Evolutionary conservation across 2,113 vertebrate species (phyloP), one percentile per base, ranked within the genome.

Genomic region (Fregetta grallaria): DNA sequence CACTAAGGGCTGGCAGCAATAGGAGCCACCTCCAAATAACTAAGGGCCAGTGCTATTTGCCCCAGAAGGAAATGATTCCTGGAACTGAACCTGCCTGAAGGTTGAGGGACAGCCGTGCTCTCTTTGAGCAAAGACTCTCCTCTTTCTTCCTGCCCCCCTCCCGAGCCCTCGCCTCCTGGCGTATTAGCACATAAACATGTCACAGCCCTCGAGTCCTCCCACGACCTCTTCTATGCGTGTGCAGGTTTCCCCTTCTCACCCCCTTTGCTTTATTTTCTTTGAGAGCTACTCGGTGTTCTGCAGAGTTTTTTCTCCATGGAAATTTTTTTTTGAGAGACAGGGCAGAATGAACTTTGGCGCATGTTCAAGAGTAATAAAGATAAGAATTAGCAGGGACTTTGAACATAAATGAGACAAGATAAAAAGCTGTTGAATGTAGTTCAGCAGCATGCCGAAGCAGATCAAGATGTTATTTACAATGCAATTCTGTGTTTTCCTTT

Each of bases 311-410:
- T 56, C 52, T 84, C 6, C 2, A 9, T 7, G 8, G 73, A 58
- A 3, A 3, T 30, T 42, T 55, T 34, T n/a, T 88, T 71, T 36
- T 67, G 50, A 65, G 17, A 84, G 44, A 58, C 3, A 2, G 87
- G 84, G 74, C 92, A 93, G 77, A 56, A 19, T 10, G 42, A 95
- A 91, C 92, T 82, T 52, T 53, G 92, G 96, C 22, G 0, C 6
- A 0, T 14, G 53, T 61, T 95, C 93, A 93, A 73, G 44, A 68
- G 21, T n/a, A 67, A 87, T 82, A 84, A 81, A 91, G 96, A 95
- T 89, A 96, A 96, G 89, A 87, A 63, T 56, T 49, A 85, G 73
- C 80, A 91, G 91, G 11, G 45, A 55, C 66, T 95, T 80, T 71
- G 80, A 88, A 66, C 58, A 16, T 20, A 47, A 78, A 67, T 7